Conservation (phyloP, 2,888 invertebrate genomes). For the Trissoscelio sp. region DNA sequence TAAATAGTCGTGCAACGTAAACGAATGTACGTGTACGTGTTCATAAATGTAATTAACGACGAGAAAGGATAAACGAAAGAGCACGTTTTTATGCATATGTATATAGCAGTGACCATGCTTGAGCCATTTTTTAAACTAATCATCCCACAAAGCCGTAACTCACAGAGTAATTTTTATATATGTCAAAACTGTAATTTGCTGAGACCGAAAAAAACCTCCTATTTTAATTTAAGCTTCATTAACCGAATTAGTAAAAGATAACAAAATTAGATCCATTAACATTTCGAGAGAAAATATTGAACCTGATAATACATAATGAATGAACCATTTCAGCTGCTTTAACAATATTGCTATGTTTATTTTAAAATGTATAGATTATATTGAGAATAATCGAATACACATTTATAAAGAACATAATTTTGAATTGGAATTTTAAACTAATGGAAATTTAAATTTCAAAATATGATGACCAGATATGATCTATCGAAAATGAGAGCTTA, state of each 20-base stretch:
- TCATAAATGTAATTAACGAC: conserved; percentile 2
- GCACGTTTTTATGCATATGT: background rate
- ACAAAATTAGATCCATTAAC: conserved; percentile 6
- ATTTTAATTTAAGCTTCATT: background rate
- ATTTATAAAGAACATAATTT: background rate
- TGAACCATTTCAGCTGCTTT: background rate
- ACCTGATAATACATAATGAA: background rate
- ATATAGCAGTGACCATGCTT: background rate
- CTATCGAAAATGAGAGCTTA: background rate
- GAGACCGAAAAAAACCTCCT: background rate
- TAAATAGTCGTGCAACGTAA: background rate
- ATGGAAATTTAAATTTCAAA: no score
- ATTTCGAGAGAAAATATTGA: background rate
- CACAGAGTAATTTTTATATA: background rate
- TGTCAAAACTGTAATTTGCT: background rate
- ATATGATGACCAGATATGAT: background rate
- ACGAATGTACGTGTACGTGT: background rate
- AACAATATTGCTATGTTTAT: background rate
- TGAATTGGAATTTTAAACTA: background rate
- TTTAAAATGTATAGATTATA: no score
- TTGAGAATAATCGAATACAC: no score
- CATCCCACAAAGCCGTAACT: no score
- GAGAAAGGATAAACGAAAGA: background rate
- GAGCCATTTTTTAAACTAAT: no score
- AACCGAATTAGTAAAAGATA: background rate